Percentiles rank a stretch among this genome's conserved stretches.
phyloP scores from a whole-genome alignment of 1,140 invertebrate genomes.

The Drosophila littoralis region DNA sequence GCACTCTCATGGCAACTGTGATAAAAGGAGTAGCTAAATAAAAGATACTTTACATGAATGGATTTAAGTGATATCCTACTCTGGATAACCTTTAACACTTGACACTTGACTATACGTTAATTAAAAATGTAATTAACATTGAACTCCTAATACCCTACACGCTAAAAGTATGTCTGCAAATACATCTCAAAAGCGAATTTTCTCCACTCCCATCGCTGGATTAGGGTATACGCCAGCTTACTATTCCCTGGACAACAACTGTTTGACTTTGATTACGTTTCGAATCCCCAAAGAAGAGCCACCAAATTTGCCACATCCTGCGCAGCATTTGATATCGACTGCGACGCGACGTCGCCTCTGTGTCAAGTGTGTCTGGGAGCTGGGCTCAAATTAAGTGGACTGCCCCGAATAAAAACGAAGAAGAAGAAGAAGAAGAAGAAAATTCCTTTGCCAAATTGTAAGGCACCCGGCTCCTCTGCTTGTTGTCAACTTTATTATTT shows the following conservation, averaged over 20 bases:
- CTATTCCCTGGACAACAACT: constrained; percentile 7
- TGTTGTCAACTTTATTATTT: constrained; percentile 23
- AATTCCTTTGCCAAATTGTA: constrained; percentile 33
- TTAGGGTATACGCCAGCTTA: constrained; percentile 6
- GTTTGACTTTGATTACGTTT: constrained; percentile 43
- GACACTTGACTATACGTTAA: too few relatives aligned
- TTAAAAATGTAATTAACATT: background rate
- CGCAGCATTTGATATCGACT: constrained; percentile 59
- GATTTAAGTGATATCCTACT: too few relatives aligned
- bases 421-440: constrained; percentile 19
- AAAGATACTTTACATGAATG: too few relatives aligned
- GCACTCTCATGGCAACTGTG: too few relatives aligned
- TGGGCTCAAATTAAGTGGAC: constrained; percentile 71
- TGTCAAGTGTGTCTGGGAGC: constrained; percentile 71
- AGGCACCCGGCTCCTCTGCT: background rate
- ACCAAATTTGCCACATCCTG: constrained; percentile 81
- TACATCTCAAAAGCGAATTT: too few relatives aligned
- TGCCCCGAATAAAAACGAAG: constrained; percentile 43
- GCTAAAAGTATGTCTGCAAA: too few relatives aligned
- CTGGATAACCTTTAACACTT: too few relatives aligned
- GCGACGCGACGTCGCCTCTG: constrained; percentile 42
- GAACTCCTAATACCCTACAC: background rate
- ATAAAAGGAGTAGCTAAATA: too few relatives aligned
- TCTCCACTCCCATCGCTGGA: too few relatives aligned
- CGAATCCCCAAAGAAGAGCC: constrained; percentile 43